Evolutionary conservation across 1,140 invertebrate species (phyloP).

Genomic region (Lepidurus couesii): DNA sequence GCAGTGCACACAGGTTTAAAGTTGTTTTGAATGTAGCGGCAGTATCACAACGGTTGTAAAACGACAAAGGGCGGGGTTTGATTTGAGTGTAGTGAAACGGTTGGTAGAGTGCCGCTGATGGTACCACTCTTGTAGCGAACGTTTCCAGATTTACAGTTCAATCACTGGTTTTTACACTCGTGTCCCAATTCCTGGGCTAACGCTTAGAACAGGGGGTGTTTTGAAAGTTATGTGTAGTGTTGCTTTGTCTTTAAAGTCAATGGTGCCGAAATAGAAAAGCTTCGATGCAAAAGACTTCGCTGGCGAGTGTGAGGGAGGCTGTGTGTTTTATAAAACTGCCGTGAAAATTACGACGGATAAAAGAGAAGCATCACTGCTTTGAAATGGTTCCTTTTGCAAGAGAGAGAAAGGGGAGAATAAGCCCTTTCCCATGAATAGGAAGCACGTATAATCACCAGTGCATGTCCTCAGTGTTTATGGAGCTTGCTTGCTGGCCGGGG

Average conservation of each 20-base stretch:
- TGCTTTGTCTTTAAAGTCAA: not conserved
- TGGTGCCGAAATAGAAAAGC: not conserved
- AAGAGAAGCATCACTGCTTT: not conserved
- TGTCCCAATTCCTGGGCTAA: not conserved
- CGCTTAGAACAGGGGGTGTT: not conserved
- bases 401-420: not conserved
- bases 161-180: slow-evolving; percentile 9
- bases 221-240: not conserved
- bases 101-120: not conserved
- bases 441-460: not conserved
- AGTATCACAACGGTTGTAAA: too few relatives aligned
- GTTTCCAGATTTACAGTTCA: not conserved
- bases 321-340: not conserved
- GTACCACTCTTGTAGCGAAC: not conserved
- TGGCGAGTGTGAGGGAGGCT: not conserved
- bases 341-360: not conserved
- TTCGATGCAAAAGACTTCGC: not conserved
- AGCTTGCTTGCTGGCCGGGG: not conserved
- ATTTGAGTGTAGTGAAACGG: not conserved
- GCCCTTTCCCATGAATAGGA: not conserved
- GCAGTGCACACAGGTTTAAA: not conserved
- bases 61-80: not conserved
- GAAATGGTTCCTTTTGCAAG: not conserved
- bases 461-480: not conserved
- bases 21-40: not conserved